phyloP scores from a whole-genome alignment of 2,888 invertebrate genomes.

The Morpho achilles region DNA sequence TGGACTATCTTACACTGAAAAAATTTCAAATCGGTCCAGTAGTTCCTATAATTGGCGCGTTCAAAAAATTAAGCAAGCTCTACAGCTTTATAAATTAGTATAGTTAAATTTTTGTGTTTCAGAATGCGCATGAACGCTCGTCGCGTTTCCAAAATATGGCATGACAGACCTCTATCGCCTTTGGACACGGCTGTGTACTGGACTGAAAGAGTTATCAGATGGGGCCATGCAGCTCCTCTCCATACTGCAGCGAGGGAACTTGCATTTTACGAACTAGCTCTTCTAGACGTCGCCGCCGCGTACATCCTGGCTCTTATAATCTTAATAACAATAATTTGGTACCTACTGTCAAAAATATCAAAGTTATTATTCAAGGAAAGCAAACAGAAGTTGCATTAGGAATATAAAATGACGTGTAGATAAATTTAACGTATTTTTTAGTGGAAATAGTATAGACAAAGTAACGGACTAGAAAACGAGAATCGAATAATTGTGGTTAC shows the following conservation, averaged over 20 bases:
- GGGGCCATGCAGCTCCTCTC: constrained; percentile 55
- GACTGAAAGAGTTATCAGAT: constrained; percentile 75
- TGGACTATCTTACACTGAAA: too few species aligned
- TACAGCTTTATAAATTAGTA: too few species aligned
- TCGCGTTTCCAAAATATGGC: constrained; percentile 71
- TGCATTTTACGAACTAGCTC: constrained; percentile 45
- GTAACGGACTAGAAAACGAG: too few species aligned
- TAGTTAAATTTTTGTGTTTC: constrained; percentile 34
- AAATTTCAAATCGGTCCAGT: too few species aligned
- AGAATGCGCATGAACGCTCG: constrained; percentile 66
- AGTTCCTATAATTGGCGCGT: too few species aligned
- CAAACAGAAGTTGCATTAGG: constrained; percentile 58
- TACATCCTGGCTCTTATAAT: constrained; percentile 39
- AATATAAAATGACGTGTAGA: background rate
- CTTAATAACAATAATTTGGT: constrained; percentile 41
- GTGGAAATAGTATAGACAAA: too few species aligned
- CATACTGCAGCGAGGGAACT: constrained; percentile 53
- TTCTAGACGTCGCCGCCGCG: constrained; percentile 57
- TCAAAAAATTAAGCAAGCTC: too few species aligned
- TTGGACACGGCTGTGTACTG: constrained; percentile 79
- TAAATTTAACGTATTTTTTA: too few species aligned
- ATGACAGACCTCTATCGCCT: constrained; percentile 69
- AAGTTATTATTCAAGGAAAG: constrained; percentile 41
- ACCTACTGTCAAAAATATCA: constrained; percentile 40
- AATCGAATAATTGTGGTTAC: too few species aligned